phyloP scores from a whole-genome alignment of 2,113 vertebrate species.

The Lutjanus erythropterus region DNA sequence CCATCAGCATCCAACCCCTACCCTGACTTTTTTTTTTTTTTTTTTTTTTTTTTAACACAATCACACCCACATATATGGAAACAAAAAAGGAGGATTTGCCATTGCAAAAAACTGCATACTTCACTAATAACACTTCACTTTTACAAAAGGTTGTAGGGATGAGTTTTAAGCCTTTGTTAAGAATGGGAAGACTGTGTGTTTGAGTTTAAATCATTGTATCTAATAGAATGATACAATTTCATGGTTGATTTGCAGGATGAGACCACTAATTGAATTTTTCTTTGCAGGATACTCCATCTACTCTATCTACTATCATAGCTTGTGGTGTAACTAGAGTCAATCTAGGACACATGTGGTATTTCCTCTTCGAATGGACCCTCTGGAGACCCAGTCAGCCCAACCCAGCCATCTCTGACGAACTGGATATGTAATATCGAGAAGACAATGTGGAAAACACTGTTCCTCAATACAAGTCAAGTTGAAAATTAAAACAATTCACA shows the following conservation, averaged over 20 bases:
- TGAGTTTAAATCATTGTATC: neutral
- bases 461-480: neutral
- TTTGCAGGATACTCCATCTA: neutral
- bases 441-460: neutral
- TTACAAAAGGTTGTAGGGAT: neutral
- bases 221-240: neutral
- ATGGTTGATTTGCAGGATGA: neutral
- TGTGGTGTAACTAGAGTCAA: neutral
- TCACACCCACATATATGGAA: neutral
- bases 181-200: neutral
- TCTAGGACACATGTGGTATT: constrained; percentile 51
- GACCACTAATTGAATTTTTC: neutral
- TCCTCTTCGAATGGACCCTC: constrained; percentile 49
- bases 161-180: neutral
- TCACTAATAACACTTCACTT: neutral
- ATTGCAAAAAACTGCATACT: neutral
- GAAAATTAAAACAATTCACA: neutral
- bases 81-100: neutral
- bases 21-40: neutral
- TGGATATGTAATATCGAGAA: neutral
- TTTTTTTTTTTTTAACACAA: neutral
- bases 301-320: constrained; percentile 2
- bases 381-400: constrained; percentile 14
- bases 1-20: neutral
- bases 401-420: constrained; percentile 14